phyloP scores from a whole-genome alignment of 1,140 invertebrate genomes.

The Drosophila lacertosa region DNA sequence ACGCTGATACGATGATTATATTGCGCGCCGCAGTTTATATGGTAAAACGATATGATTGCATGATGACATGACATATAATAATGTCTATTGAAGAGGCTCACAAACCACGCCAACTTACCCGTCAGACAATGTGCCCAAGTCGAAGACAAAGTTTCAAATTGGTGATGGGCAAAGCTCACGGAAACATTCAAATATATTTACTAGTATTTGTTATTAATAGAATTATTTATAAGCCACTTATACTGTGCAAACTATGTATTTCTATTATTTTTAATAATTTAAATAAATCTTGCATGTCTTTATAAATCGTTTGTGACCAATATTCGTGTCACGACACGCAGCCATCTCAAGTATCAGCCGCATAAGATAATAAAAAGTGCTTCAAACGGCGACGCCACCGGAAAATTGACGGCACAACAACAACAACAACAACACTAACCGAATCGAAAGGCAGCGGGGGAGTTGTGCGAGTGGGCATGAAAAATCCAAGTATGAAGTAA shows the following conservation, averaged over 20 bases:
- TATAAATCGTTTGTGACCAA: background rate
- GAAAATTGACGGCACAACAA: conserved; percentile 76
- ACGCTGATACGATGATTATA: conserved; percentile 57
- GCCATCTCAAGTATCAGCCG: conserved; percentile 7
- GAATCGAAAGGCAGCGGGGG: background rate
- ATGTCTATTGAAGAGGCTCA: conserved; percentile 21
- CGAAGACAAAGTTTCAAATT: conserved; percentile 1
- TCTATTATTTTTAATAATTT: too few relatives aligned
- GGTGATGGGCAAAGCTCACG: background rate
- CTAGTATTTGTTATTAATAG: too few relatives aligned
- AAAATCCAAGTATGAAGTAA: conserved; percentile 55
- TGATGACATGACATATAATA: conserved; percentile 72
- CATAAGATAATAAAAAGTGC: conserved; percentile 31
- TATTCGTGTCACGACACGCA: background rate
- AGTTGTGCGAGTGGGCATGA: background rate
- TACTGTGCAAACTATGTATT: too few relatives aligned
- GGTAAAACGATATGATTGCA: conserved; percentile 79
- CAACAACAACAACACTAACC: conserved; percentile 48
- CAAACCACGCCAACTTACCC: background rate
- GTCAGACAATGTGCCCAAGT: conserved; percentile 3
- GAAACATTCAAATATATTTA: too few relatives aligned
- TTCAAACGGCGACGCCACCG: conserved; percentile 53
- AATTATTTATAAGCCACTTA: too few relatives aligned
- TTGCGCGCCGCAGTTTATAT: conserved; percentile 60
- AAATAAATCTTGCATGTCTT: background rate